Conservation (phyloP, 2,888 invertebrate species). For the Leuctra nigra region DNA sequence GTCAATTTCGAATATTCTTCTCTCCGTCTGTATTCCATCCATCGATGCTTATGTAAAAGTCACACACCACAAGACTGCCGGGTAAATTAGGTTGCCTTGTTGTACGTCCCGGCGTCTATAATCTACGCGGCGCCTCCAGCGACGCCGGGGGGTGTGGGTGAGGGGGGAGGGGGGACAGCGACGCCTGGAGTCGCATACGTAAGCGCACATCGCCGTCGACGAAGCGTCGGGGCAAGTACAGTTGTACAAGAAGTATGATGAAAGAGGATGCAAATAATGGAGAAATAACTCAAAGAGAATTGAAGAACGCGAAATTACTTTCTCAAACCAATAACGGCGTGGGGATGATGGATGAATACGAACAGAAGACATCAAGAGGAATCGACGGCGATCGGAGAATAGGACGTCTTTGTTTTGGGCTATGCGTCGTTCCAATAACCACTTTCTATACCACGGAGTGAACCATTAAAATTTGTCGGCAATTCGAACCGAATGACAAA, state of each 20-base stretch:
- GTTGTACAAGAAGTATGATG: neutral
- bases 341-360: neutral
- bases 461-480: no score
- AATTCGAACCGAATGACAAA: no score
- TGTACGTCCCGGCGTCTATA: neutral
- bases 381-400: no score
- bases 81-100: slow-evolving; percentile 16
- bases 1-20: neutral
- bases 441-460: no score
- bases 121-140: neutral
- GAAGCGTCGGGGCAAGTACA: neutral
- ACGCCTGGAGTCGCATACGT: neutral
- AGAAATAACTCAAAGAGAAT: neutral
- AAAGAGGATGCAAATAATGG: slow-evolving; percentile 6
- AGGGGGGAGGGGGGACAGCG: neutral
- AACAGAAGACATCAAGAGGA: no score
- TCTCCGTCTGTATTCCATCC: neutral
- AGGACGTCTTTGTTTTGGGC: no score
- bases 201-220: neutral
- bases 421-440: no score
- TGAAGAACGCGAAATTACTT: neutral
- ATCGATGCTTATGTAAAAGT: slow-evolving; percentile 1
- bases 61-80: neutral
- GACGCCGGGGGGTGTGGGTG: neutral
- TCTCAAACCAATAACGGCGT: neutral